Percentiles rank a stretch among this genome's conserved stretches.
phyloP scores from a whole-genome alignment of 1,140 invertebrate species.

The Drosophila kohkoa region DNA sequence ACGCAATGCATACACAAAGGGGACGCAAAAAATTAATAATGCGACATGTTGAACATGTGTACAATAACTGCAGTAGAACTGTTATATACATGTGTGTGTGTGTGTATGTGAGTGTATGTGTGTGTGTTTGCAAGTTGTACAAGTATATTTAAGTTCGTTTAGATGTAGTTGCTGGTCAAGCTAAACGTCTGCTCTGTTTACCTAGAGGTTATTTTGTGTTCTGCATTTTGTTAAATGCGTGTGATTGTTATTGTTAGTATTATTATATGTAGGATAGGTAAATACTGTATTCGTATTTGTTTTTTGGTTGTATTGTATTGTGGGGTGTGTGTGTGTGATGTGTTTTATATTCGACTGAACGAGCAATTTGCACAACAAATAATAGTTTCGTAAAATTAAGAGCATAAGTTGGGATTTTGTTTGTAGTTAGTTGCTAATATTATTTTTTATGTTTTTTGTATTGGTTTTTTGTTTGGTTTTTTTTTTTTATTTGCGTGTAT shows the following conservation, averaged over 20 bases:
- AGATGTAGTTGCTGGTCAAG: constrained; percentile 8
- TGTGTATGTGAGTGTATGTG: constrained; percentile 20
- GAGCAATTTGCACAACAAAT: constrained; percentile 82
- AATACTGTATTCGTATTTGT: constrained; percentile 40
- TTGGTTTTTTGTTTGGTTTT: constrained; percentile 11
- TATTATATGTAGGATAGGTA: constrained; percentile 25
- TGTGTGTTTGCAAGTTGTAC: constrained; percentile 3
- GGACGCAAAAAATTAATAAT: constrained; percentile 42
- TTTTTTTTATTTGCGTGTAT: constrained; percentile 40
- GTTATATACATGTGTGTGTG: constrained; percentile 20
- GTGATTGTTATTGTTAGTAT: constrained; percentile 20
- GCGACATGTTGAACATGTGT: constrained; percentile 53
- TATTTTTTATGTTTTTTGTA: background rate
- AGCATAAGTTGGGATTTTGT: constrained; percentile 39
- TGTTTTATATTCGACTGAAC: constrained; percentile 51
- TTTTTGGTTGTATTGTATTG: constrained; percentile 37
- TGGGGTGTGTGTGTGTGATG: constrained; percentile 28
- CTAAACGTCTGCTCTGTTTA: constrained; percentile 56
- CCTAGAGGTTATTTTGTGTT: constrained; percentile 52
- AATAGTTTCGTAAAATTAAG: constrained; percentile 58
- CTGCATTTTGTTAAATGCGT: constrained; percentile 29
- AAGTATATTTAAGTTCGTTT: constrained; percentile 43
- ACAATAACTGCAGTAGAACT: constrained; percentile 34
- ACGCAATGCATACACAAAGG: constrained; percentile 32
- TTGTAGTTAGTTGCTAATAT: constrained; percentile 36